Percentiles rank a stretch among this genome's conserved stretches.
Conservation (phyloP, 1,140 invertebrate genomes). For the Drosophila lowei region DNA sequence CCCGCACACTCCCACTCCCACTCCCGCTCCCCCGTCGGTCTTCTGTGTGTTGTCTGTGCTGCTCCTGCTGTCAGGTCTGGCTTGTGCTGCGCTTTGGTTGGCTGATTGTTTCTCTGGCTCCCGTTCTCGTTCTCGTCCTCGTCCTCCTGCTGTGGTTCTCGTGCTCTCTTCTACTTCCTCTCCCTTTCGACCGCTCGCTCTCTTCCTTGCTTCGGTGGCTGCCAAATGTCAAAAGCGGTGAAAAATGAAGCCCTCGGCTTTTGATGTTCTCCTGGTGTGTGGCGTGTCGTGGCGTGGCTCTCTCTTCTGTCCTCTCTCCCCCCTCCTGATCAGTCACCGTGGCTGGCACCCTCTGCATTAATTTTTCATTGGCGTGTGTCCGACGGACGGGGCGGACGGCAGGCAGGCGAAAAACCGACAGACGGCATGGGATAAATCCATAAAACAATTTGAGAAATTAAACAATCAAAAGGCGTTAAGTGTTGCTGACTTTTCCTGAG, state of each 20-base stretch:
- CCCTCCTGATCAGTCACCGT: constrained; percentile 1
- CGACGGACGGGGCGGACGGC: constrained; percentile 9
- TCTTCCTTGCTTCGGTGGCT: constrained; percentile 52
- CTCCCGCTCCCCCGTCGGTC: background rate
- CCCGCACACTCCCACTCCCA: background rate
- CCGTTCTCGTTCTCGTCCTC: constrained; percentile 12
- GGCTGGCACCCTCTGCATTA: constrained; percentile 57
- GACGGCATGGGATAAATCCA: constrained; percentile 66
- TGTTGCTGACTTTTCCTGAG: constrained; percentile 68
- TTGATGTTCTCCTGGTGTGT: constrained; percentile 61
- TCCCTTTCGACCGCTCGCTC: background rate
- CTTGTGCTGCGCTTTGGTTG: constrained; percentile 69
- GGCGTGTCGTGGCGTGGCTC: background rate
- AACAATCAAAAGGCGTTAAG: constrained; percentile 82
- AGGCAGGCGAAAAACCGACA: constrained; percentile 5
- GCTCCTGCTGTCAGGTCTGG: constrained; percentile 60
- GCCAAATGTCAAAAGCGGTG: constrained; percentile 80
- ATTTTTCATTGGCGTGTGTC: constrained; percentile 79
- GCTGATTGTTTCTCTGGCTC: constrained; percentile 74
- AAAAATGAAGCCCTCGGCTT: constrained; percentile 74
- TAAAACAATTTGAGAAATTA: constrained; percentile 82
- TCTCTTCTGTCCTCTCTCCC: constrained; percentile 1
- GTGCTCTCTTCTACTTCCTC: no score
- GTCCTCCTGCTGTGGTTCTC: no score
- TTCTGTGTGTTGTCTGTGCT: background rate